Evolutionary conservation across 2,888 invertebrate species (phyloP), one percentile per base, ranked within the genome.

Genomic region (Drosophila cognata): DNA sequence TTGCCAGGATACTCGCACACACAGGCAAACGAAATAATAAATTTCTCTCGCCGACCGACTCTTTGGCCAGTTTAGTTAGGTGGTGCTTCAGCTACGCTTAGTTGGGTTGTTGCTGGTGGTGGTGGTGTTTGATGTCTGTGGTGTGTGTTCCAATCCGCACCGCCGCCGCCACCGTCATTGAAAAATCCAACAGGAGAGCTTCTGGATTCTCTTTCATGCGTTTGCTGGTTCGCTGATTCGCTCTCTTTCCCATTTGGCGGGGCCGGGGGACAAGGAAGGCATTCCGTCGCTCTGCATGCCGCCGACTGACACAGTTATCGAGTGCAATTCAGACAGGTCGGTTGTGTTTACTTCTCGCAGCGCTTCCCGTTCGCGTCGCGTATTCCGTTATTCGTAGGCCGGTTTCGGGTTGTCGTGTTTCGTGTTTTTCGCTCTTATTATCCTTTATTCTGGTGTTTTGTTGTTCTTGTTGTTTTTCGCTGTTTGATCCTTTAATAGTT

Each of bases 271-370:
- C 35, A 18, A 35, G 13, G 36, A 8, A 74, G 81, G 83, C 77
- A 81, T 80, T 85, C 84, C 84, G 75, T 79, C 70, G 86, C 81
- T 77, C 59, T 5, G 77, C 60, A 79, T 78, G 71, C 73, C 46
- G 46, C 46, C 46, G 46, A 46, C 46, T 92, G 92, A 92, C 91
- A 93, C 91, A 92, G 92, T 92, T 92, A 88, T 91, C 81, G 88
- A 90, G 88, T 92, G 92, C 91, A 92, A 91, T 92, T 87, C 92
- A 88, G 84, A 88, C 89, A 90, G 92, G 92, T 91, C 92, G 93
- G 92, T 91, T 89, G 93, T 91, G 81, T 71, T 57, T 74, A 35
- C 41, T 68, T 58, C 62, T 58, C 33, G 59, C 43, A 58, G 41
- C 75, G 65, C 56, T 59, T 61, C 62, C 46, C 28, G 56, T 35